Evolutionary conservation across 1,140 invertebrate genomes (phyloP).

Genomic region (Achroia grisella): DNA sequence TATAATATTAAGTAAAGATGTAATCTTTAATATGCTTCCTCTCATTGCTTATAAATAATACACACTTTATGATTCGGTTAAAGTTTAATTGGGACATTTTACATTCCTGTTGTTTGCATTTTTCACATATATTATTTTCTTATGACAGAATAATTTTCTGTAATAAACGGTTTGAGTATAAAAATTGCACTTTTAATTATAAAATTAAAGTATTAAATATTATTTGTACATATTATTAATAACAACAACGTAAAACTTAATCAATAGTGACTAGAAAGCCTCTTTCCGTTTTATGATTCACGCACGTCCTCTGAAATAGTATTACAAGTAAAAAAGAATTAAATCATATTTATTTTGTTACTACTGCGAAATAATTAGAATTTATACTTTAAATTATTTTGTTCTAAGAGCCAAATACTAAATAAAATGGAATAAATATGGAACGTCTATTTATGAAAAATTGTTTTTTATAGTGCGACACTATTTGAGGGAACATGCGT

Average conservation of each 20-base stretch:
- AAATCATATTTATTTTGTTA: too few relatives aligned
- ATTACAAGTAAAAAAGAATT: too few relatives aligned
- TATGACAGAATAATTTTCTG: slow-evolving; percentile 41
- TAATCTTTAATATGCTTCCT: slow-evolving; percentile 9
- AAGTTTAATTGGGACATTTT: slow-evolving; percentile 50
- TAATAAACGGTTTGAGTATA: slow-evolving; percentile 57
- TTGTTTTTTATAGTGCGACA: too few relatives aligned
- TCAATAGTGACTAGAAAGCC: slow-evolving; percentile 56
- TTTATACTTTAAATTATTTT: too few relatives aligned
- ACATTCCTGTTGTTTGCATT: slow-evolving; percentile 57
- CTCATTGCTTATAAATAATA: slow-evolving; percentile 4
- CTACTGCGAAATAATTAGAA: too few relatives aligned
- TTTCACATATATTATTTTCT: slow-evolving; percentile 19
- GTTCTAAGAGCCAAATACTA: too few relatives aligned
- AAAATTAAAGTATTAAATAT: slow-evolving; percentile 20
- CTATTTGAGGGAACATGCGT: not conserved
- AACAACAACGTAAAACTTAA: slow-evolving; percentile 40
- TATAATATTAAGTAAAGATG: too few relatives aligned
- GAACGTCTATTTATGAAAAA: too few relatives aligned
- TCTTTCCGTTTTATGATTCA: too few relatives aligned
- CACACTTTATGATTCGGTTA: slow-evolving; percentile 29
- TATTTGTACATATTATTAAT: slow-evolving; percentile 29
- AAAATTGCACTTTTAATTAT: slow-evolving; percentile 27
- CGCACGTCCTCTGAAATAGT: too few relatives aligned
- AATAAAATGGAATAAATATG: too few relatives aligned